Conservation (phyloP, 2,797 vertebrate genomes). For the Decapterus maruadsi region DNA sequence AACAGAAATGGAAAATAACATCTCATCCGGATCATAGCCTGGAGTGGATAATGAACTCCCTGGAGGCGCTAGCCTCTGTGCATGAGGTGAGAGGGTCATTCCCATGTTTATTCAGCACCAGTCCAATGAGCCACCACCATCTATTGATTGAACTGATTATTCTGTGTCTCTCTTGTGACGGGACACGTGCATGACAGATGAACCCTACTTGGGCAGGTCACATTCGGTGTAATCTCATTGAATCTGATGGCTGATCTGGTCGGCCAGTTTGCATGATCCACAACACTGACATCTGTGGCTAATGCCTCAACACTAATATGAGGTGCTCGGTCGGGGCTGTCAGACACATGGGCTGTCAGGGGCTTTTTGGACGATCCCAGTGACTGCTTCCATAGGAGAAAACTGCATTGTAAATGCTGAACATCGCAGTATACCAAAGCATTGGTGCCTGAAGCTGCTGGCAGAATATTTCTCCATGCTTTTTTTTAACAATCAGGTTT, state of each 20-base stretch:
- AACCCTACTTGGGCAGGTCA: constrained; percentile 80
- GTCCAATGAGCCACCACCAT: constrained; percentile 72
- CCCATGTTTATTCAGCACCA: constrained; percentile 86
- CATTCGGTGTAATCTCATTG: constrained; percentile 76
- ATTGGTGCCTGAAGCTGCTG: neutral
- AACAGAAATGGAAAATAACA: constrained; percentile 78
- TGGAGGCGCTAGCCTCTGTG: constrained; percentile 72
- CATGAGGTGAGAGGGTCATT: constrained; percentile 82
- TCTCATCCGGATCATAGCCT: constrained; percentile 73
- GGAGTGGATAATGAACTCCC: constrained; percentile 83
- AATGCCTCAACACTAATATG: constrained; percentile 72
- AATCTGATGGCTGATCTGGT: constrained; percentile 75
- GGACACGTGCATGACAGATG: constrained; percentile 82
- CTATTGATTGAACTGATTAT: constrained; percentile 88
- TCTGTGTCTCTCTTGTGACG: constrained; percentile 81
- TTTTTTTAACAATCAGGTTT: constrained; percentile 8
- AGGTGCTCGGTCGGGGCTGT: constrained; percentile 70
- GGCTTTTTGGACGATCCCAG: constrained; percentile 60
- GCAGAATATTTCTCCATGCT: neutral
- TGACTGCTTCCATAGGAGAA: constrained; percentile 52
- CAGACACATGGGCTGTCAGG: constrained; percentile 68
- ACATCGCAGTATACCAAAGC: neutral
- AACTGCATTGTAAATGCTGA: constrained; percentile 14
- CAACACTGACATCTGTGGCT: constrained; percentile 68
- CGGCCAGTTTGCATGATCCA: constrained; percentile 72